phyloP scores from a whole-genome alignment of 2,888 invertebrate genomes.

The Epinotia demarniana region DNA sequence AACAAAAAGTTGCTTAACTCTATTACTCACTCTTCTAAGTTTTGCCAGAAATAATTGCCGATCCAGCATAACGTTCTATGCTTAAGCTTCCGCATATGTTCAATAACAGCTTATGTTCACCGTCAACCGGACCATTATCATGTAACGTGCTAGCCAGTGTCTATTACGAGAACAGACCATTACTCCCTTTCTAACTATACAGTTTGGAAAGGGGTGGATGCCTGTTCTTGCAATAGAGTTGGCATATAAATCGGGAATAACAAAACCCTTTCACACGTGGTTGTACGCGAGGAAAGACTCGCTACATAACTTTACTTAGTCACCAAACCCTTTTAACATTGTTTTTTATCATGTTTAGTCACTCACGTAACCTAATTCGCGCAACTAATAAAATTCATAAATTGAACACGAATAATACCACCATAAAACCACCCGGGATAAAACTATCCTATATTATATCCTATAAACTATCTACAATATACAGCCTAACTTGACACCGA shows the following conservation, averaged over 20 bases:
- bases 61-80: constrained; percentile 25
- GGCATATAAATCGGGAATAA: constrained; percentile 3
- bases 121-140: constrained; percentile 8
- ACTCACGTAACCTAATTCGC: too few species aligned
- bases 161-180: neutral
- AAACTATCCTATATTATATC: too few species aligned
- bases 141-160: neutral
- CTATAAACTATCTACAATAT: too few species aligned
- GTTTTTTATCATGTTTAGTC: too few species aligned
- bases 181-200: neutral
- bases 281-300: neutral
- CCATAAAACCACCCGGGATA: too few species aligned
- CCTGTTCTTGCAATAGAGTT: neutral
- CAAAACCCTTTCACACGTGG: neutral
- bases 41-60: constrained; percentile 24
- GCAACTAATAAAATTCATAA: too few species aligned
- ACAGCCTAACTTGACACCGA: neutral
- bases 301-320: too few species aligned
- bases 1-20: too few species aligned
- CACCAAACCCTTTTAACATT: too few species aligned
- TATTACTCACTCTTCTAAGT: constrained; percentile 1
- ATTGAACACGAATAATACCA: too few species aligned
- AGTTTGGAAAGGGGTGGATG: neutral
- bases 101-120: constrained; percentile 29
- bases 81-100: constrained; percentile 38